These are phyloP conservation scores for Rotaria sp. DNA, from an alignment of 2,888 invertebrate genomes.

Conservation along the genomic window DNA sequence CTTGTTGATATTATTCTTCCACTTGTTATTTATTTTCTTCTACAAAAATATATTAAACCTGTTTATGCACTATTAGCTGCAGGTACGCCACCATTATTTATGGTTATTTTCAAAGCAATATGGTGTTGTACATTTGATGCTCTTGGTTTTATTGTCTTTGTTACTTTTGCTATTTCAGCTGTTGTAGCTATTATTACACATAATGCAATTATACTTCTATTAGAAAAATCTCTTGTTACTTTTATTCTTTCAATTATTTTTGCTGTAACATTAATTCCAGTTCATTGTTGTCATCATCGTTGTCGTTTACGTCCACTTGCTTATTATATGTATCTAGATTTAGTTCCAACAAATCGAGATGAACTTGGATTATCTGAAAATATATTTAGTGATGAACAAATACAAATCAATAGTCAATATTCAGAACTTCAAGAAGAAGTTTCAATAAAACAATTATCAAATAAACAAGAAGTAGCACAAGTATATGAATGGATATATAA, in stretches of 20 bases:
- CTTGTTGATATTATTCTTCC: not conserved
- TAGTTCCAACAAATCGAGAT: not conserved
- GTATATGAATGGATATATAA: constrained; percentile 2
- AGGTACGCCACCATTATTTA: not conserved
- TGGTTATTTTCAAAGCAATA: not conserved
- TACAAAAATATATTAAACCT: not conserved
- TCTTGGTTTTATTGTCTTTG: not conserved
- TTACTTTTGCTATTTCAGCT: not conserved
- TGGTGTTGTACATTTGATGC: not conserved
- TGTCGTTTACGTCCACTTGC: not conserved
- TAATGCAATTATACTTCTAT: not conserved
- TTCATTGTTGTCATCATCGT: not conserved
- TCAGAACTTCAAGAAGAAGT: not conserved
- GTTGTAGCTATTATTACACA: not conserved
- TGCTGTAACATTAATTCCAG: not conserved
- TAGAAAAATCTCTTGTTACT: constrained; percentile 22
- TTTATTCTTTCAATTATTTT: not conserved
- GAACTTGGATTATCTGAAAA: not conserved
- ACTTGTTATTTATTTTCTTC: not conserved
- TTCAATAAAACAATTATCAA: not conserved
- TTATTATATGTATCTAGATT: constrained; percentile 7
- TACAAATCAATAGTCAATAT: not conserved
- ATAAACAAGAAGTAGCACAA: not conserved
- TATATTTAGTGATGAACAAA: not conserved
- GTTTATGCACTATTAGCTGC: constrained; percentile 25